Evolutionary conservation across 2,888 invertebrate genomes (phyloP).

Genomic region (Polia nebulosa): DNA sequence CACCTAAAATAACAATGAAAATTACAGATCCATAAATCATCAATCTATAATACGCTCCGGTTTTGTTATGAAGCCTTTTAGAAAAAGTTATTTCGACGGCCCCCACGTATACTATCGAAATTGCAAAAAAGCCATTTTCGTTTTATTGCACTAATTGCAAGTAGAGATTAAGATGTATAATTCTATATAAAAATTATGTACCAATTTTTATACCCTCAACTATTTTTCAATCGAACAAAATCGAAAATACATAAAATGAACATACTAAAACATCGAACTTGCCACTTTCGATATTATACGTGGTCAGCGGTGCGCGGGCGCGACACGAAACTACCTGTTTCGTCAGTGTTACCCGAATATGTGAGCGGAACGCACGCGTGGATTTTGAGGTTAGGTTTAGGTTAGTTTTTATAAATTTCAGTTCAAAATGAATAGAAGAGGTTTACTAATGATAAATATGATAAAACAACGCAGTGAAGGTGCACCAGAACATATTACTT

Average conservation of each 20-base stretch:
- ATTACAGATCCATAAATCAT: too few relatives aligned
- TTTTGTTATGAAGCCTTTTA: too few relatives aligned
- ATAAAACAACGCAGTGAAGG: constrained; percentile 24
- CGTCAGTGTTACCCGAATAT: constrained; percentile 20
- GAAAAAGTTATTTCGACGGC: too few relatives aligned
- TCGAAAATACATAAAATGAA: constrained; percentile 17
- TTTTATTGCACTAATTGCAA: constrained; percentile 21
- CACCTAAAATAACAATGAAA: too few relatives aligned
- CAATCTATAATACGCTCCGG: too few relatives aligned
- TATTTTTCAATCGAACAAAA: constrained; percentile 12
- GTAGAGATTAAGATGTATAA: constrained; percentile 4
- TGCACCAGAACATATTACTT: constrained; percentile 18
- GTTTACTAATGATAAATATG: constrained; percentile 18
- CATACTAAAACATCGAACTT: constrained; percentile 24
- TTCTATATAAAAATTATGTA: constrained; percentile 12
- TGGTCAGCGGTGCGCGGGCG: constrained; percentile 15
- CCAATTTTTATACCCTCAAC: constrained; percentile 8
- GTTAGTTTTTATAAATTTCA: constrained; percentile 18
- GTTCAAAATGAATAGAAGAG: constrained; percentile 30
- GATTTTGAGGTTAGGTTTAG: constrained; percentile 25
- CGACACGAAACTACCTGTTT: constrained; percentile 25
- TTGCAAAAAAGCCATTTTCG: constrained; percentile 12
- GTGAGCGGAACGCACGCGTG: constrained; percentile 23
- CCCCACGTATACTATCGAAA: constrained; percentile 9
- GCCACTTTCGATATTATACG: constrained; percentile 18